Base-by-base conservation (phyloP, 2,888 invertebrate genomes). In the Drosophila rubida region DNA sequence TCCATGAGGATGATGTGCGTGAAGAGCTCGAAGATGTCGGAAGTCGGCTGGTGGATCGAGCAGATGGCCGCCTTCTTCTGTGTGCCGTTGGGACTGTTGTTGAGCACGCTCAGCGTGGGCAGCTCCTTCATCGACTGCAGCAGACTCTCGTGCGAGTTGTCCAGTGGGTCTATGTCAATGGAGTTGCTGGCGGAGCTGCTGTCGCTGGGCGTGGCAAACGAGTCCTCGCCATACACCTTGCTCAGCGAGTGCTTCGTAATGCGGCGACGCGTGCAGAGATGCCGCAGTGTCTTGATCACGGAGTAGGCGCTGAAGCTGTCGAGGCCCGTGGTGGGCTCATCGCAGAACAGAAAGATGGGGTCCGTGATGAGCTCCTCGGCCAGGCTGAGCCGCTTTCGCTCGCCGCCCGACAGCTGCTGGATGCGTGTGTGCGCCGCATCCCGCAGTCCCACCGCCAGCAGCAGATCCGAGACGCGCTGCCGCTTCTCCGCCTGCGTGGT, bases 251-350 rank as follows among this genome's bases (percentile, higher is more conserved):
- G 80, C 44, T 85, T 89, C 0, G 70, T 68, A 19, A 87, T 77
- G 8, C 88, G 84, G 91, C 8, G 96, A 93, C 83, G 71, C 0
- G 90, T 91, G 58, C 91, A 91, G 30, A 96, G 93, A 75, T 93
- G 93, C 39, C 94, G 93, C 27, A 96, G 92, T 0, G 95, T 94
- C 69, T 94, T 94, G 8, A 97, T 94, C 0, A 98, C 96, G 13
- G 95, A 94, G 70, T 95, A 95, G 0, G 98, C 97, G 89, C 95
- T 97, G 91, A 94, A 98, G 78, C 97, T 97, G 91, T 98, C 98
- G 54, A 98, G 92, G 0, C 98, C 97, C 0, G 97, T 97, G 0
- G 98, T 98, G 0, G 97, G 97, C 90, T 98, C 98, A 89, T 98
- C 98, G 90, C 97, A 97, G 92, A 98, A 98, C 53, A 98, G 92